Percentiles rank a stretch among this genome's conserved stretches.
phyloP scores from a whole-genome alignment of 2,113 vertebrate genomes.

The Cryptoleucopteryx plumbea region DNA sequence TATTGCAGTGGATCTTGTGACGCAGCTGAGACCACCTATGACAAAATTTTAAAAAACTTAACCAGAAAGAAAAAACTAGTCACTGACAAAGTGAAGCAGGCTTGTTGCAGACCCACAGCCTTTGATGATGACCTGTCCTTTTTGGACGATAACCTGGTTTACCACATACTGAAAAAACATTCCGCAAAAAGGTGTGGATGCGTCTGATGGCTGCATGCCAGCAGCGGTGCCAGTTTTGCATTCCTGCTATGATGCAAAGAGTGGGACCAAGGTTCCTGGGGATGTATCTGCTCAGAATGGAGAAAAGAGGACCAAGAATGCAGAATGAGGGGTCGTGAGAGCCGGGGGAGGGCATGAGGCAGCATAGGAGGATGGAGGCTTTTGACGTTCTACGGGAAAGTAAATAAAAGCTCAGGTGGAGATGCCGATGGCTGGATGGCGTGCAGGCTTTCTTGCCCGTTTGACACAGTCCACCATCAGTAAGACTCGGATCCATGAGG shows the following conservation, averaged over 20 bases:
- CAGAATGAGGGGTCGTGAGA: conserved; percentile 44
- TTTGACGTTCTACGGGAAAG: conserved; percentile 16
- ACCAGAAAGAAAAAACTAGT: conserved; percentile 92
- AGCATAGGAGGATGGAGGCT: conserved; percentile 11
- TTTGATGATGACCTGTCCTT: conserved; percentile 96
- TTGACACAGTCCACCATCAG: conserved; percentile 54
- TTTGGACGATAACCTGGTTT: conserved; percentile 92
- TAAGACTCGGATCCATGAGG: conserved; percentile 8
- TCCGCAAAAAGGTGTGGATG: conserved; percentile 95
- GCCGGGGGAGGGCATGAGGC: background rate
- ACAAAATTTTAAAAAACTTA: conserved; percentile 97
- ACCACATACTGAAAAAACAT: conserved; percentile 96
- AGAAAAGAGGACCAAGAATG: conserved; percentile 78
- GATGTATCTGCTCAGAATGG: conserved; percentile 54
- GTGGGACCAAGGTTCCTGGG: conserved; percentile 78
- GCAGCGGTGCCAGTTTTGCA: conserved; percentile 61
- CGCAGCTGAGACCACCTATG: conserved; percentile 90
- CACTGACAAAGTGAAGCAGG: conserved; percentile 87
- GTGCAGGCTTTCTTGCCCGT: background rate
- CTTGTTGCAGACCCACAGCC: conserved; percentile 91
- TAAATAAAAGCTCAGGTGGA: conserved; percentile 49
- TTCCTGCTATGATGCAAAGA: conserved; percentile 73
- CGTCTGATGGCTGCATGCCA: conserved; percentile 75
- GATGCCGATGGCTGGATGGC: conserved; percentile 33
- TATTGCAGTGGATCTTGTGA: conserved; percentile 96